Percentiles rank a stretch among this genome's conserved stretches.
phyloP scores from a whole-genome alignment of 2,888 invertebrate species.

The Mythimna impura region DNA sequence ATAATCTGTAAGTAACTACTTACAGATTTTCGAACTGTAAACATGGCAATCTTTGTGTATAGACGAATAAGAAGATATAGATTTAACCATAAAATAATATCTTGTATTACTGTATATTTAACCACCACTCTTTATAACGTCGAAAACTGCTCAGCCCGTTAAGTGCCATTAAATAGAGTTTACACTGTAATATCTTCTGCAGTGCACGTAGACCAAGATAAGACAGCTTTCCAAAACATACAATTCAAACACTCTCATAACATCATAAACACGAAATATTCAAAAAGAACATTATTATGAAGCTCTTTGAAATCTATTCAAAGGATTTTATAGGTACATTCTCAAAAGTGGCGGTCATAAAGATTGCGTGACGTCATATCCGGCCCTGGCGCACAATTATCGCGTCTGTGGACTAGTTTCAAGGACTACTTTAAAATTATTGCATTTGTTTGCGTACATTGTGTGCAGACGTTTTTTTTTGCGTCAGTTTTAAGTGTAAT shows the following conservation, averaged over 20 bases:
- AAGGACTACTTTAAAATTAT: constrained; percentile 60
- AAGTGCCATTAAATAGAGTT: too few relatives aligned
- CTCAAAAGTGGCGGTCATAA: constrained; percentile 60
- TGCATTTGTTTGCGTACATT: constrained; percentile 54
- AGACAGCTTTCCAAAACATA: constrained; percentile 7
- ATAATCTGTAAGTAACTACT: too few relatives aligned
- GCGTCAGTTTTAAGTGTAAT: constrained; percentile 5
- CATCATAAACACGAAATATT: constrained; percentile 31
- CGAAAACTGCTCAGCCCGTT: too few relatives aligned
- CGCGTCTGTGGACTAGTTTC: constrained; percentile 60
- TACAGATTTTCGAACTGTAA: too few relatives aligned
- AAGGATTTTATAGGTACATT: constrained; percentile 56
- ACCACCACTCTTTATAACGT: too few relatives aligned
- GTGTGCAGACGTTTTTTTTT: constrained; percentile 27
- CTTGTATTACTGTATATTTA: too few relatives aligned
- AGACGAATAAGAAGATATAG: too few relatives aligned
- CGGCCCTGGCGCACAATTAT: constrained; percentile 61
- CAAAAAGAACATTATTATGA: constrained; percentile 44
- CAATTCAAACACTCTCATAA: constrained; percentile 7
- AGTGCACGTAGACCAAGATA: not conserved
- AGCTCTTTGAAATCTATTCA: constrained; percentile 57
- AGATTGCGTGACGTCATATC: constrained; percentile 64
- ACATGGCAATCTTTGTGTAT: too few relatives aligned
- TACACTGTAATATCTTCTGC: too few relatives aligned
- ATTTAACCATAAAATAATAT: too few relatives aligned